A percentile compares a stretch with the other conserved stretches of the same genome.
Conservation (phyloP, 2,797 vertebrate genomes). For the Gymnothorax reevesii region DNA sequence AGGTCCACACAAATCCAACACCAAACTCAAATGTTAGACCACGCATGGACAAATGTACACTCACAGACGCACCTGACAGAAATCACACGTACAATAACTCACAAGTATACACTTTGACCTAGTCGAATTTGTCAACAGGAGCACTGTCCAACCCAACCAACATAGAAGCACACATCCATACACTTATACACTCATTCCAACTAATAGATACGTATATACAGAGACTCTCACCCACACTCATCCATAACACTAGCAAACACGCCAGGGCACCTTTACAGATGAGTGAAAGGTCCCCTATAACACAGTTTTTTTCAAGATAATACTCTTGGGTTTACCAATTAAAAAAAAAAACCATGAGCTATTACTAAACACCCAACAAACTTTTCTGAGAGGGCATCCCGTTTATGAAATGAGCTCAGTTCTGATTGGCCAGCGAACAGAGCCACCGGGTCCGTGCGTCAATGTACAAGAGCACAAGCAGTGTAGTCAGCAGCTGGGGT, state of each 20-base stretch:
- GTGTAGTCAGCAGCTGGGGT: conserved; percentile 8
- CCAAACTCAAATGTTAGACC: conserved; percentile 48
- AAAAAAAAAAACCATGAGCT: too few species aligned
- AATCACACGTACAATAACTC: neutral
- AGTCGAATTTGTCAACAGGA: neutral
- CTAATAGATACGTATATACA: neutral
- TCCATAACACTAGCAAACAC: neutral
- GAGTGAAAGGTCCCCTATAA: conserved; percentile 4
- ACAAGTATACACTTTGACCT: neutral
- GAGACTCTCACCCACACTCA: neutral
- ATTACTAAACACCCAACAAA: too few species aligned
- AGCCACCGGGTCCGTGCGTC: too few species aligned
- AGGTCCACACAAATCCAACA: too few species aligned
- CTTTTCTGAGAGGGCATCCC: too few species aligned
- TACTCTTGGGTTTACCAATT: too few species aligned
- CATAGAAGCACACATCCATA: neutral
- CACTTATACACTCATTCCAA: neutral
- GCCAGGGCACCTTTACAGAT: neutral
- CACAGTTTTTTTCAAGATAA: too few species aligned
- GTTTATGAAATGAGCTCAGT: too few species aligned
- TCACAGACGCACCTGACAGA: conserved; percentile 50
- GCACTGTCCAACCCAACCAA: neutral
- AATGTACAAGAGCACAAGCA: neutral
- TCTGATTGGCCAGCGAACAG: too few species aligned
- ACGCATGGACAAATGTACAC: conserved; percentile 61